Conservation (phyloP, 2,888 invertebrate species). For the Drosophila cracens region DNA sequence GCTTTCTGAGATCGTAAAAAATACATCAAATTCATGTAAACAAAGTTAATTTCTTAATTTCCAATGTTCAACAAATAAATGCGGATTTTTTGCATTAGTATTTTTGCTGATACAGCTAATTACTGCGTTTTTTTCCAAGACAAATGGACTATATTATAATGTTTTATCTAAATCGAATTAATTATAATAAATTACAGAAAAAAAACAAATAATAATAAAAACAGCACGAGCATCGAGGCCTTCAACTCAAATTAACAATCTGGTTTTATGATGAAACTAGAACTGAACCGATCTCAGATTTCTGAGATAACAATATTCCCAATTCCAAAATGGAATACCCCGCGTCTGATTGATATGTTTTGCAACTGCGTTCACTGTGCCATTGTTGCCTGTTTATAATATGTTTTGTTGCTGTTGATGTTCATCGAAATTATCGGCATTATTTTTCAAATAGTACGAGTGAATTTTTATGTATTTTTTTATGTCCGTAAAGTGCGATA, state of each 20-base stretch:
- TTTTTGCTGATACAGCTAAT: not conserved
- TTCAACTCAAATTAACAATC: conserved; percentile 8
- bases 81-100: not conserved
- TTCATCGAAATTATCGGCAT: not conserved
- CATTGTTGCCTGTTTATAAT: conserved; percentile 1
- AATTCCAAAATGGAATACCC: not conserved
- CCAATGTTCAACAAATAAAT: not conserved
- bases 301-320: not conserved
- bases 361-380: conserved; percentile 36
- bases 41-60: not conserved
- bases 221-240: not conserved
- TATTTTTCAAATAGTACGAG: conserved; percentile 25
- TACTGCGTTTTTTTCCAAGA: not conserved
- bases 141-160: conserved; percentile 16
- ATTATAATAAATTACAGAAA: conserved; percentile 15
- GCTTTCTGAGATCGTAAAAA: not conserved
- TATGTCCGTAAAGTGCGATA: conserved; percentile 39
- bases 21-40: not conserved
- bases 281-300: not conserved
- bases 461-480: conserved; percentile 27
- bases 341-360: not conserved
- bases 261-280: not conserved
- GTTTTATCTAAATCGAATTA: not conserved
- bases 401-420: conserved; percentile 4
- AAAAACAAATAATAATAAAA: not conserved